A percentile compares a stretch with the other conserved stretches of the same genome.
Conservation (phyloP, 2,888 invertebrate species). For the Drosophila nigricruria region DNA sequence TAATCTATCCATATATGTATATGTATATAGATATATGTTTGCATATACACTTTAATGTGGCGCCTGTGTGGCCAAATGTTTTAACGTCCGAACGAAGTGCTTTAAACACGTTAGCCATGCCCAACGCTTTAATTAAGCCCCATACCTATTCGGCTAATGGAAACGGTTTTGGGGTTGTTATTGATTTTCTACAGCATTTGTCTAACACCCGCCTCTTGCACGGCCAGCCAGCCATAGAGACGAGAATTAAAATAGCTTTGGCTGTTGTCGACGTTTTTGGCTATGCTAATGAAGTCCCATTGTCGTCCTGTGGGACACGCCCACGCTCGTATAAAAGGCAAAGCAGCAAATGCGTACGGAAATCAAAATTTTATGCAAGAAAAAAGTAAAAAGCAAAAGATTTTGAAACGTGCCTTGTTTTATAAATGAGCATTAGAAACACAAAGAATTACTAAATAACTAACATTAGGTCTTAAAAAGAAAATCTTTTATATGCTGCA, state of each 20-base stretch:
- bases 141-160: slow-evolving; percentile 2
- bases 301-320: slow-evolving; percentile 55
- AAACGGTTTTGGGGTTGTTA: slow-evolving; percentile 50
- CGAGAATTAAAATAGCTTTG: slow-evolving; percentile 33
- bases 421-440: slow-evolving; percentile 57
- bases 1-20: slow-evolving; percentile 3
- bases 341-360: slow-evolving; percentile 22
- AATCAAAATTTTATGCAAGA: slow-evolving; percentile 54
- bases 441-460: slow-evolving; percentile 30
- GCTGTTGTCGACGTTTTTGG: slow-evolving; percentile 48
- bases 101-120: slow-evolving; percentile 49
- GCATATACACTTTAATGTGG: slow-evolving; percentile 62
- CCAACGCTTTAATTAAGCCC: slow-evolving; percentile 61
- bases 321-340: slow-evolving; percentile 43
- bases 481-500: slow-evolving; percentile 1
- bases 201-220: slow-evolving; percentile 1
- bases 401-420: slow-evolving; percentile 62
- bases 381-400: slow-evolving; percentile 17
- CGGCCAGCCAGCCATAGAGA: background rate
- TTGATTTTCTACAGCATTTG: slow-evolving; percentile 57
- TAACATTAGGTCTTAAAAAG: background rate
- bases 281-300: slow-evolving; percentile 73
- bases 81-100: slow-evolving; percentile 42
- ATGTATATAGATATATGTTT: background rate
- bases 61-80: slow-evolving; percentile 66